Evolutionary conservation across 2,888 invertebrate species (phyloP).

Genomic region (Microctonus aethiopoides): DNA sequence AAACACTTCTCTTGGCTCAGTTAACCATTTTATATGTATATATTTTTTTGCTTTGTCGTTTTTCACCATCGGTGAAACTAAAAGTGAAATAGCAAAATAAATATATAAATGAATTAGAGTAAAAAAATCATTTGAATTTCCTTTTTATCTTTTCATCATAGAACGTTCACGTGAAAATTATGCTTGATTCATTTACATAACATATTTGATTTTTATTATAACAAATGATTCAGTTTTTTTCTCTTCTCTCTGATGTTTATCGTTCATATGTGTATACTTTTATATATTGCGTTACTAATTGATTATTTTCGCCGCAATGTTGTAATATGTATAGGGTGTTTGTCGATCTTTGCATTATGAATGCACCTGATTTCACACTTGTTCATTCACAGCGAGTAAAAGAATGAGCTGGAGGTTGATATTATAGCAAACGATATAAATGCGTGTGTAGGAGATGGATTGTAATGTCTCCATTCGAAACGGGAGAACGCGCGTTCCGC

Average conservation of each 20-base stretch:
- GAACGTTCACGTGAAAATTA: conserved; percentile 33
- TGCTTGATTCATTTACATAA: background rate
- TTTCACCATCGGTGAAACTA: no score
- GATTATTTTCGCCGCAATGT: conserved; percentile 52
- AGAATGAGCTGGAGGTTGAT: background rate
- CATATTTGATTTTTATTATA: background rate
- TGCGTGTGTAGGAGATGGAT: conserved; percentile 6
- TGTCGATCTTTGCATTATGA: conserved; percentile 54
- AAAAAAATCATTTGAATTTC: background rate
- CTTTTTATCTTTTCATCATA: conserved; percentile 11
- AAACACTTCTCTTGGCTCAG: conserved; percentile 15
- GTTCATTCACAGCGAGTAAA: conserved; percentile 54
- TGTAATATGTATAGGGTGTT: conserved; percentile 17
- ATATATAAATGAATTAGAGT: no score
- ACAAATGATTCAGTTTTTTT: conserved; percentile 1
- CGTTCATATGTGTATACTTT: conserved; percentile 41
- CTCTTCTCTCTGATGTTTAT: conserved; percentile 17
- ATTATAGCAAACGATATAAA: background rate
- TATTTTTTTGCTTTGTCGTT: background rate
- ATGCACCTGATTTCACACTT: conserved; percentile 66
- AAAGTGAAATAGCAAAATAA: no score
- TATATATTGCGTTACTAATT: conserved; percentile 58
- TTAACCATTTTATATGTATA: conserved; percentile 21
- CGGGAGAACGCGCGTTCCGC: conserved; percentile 38
- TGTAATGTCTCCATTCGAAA: conserved; percentile 56